Evolutionary conservation across 2,888 invertebrate genomes (phyloP).

Genomic region (Ectropis crepuscularia): DNA sequence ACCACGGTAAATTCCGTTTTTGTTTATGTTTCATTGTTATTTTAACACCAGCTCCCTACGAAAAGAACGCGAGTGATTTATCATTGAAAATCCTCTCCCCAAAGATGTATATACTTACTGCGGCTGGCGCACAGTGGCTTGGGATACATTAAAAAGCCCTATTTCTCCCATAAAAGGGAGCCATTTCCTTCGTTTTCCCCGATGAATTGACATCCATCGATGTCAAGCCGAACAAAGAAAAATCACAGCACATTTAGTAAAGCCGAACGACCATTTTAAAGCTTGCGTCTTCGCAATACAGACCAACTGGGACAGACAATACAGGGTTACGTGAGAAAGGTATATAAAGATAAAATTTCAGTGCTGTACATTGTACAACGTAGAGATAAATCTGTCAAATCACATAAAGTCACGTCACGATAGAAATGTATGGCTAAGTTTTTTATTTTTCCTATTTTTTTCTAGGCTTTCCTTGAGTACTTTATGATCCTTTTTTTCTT

Average conservation of each 20-base stretch:
- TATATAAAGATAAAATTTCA: too few species aligned
- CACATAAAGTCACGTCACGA: too few species aligned
- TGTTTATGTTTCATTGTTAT: too few species aligned
- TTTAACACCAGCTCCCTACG: background rate
- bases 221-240: slow-evolving; percentile 62
- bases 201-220: slow-evolving; percentile 70
- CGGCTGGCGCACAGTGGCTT: slow-evolving; percentile 40
- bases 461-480: too few species aligned
- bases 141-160: slow-evolving; percentile 56
- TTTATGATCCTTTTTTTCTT: too few species aligned
- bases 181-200: slow-evolving; percentile 62
- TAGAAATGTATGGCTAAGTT: too few species aligned
- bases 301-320: slow-evolving; percentile 33
- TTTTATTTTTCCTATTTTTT: too few species aligned
- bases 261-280: slow-evolving; percentile 52
- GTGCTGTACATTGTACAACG: too few species aligned
- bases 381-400: too few species aligned
- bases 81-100: slow-evolving; percentile 42
- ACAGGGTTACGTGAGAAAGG: too few species aligned
- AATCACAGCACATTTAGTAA: slow-evolving; percentile 58
- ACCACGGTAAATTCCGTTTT: too few species aligned
- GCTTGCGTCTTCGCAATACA: slow-evolving; percentile 41
- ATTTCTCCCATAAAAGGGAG: slow-evolving; percentile 58
- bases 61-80: slow-evolving; percentile 46
- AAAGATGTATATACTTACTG: slow-evolving; percentile 40